Evolutionary conservation across 2,888 invertebrate genomes (phyloP).

Genomic region (Imbricaverruca yamaguchii): DNA sequence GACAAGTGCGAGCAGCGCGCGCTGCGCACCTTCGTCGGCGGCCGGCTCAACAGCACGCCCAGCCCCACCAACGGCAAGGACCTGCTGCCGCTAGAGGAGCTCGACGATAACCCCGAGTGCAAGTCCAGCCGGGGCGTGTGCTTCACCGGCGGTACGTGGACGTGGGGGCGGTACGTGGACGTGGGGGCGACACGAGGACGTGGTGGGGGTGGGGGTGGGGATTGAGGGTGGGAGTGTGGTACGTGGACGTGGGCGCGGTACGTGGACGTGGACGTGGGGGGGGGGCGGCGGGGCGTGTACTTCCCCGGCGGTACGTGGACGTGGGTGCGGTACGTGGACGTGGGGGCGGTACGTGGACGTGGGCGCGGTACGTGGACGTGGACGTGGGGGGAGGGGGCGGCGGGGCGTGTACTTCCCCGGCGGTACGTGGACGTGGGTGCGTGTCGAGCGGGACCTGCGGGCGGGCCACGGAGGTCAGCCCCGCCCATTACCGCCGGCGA

Average conservation of each 20-base stretch:
- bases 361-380: conserved; percentile 40
- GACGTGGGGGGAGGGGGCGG: too few species aligned
- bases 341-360: conserved; percentile 41
- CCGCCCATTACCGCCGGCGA: too few species aligned
- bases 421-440: conserved; percentile 40
- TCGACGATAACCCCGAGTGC: conserved; percentile 43
- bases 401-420: conserved; percentile 44
- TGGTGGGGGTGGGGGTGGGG: too few species aligned
- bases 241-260: conserved; percentile 40
- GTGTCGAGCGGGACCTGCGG: too few species aligned
- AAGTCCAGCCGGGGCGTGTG: conserved; percentile 43
- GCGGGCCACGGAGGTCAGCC: too few species aligned
- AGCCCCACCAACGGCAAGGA: conserved; percentile 41
- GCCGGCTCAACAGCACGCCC: conserved; percentile 41
- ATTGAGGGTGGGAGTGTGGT: too few species aligned
- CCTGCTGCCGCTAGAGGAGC: conserved; percentile 42
- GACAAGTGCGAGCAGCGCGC: conserved; percentile 44
- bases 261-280: conserved; percentile 34
- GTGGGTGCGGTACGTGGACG: too few species aligned
- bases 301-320: conserved; percentile 43
- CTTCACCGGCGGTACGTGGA: conserved; percentile 43
- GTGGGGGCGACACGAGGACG: too few species aligned
- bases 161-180: too few species aligned
- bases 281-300: conserved; percentile 43
- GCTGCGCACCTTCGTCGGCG: conserved; percentile 41